phyloP scores from a whole-genome alignment of 2,113 vertebrate species.

The Tychaedon coryphoeus region DNA sequence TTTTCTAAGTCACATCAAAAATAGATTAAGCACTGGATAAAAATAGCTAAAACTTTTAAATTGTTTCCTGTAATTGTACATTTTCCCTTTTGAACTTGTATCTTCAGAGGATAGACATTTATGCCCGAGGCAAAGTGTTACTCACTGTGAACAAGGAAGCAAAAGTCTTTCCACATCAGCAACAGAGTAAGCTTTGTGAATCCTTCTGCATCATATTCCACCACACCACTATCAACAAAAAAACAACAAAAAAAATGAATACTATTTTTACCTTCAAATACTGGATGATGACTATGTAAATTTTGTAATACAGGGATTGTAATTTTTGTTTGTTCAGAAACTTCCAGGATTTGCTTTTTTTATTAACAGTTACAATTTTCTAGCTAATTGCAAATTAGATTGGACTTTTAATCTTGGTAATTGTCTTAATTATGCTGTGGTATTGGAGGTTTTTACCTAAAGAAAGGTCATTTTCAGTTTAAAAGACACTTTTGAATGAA shows the following conservation, averaged over 20 bases:
- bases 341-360: not conserved
- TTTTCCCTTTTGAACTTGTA: conserved; percentile 38
- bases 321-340: not conserved
- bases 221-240: conserved; percentile 84
- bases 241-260: not conserved
- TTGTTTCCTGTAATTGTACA: conserved; percentile 38
- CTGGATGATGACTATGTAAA: not conserved
- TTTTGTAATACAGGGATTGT: not conserved
- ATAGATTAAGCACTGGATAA: not conserved
- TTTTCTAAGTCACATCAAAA: conserved; percentile 13
- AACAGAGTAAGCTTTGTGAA: conserved; percentile 97
- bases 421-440: not conserved
- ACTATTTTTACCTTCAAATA: not conserved
- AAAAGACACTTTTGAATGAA: not conserved
- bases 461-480: not conserved
- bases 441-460: not conserved
- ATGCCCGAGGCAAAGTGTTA: conserved; percentile 60
- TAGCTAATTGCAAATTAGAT: not conserved
- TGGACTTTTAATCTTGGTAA: not conserved
- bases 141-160: conserved; percentile 97
- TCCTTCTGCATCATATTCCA: conserved; percentile 97
- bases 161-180: conserved; percentile 97
- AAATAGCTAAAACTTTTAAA: conserved; percentile 27
- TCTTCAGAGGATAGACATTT: conserved; percentile 34
- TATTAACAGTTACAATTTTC: not conserved